Conservation (phyloP, 2,113 vertebrate genomes). For the Galbula dea region DNA sequence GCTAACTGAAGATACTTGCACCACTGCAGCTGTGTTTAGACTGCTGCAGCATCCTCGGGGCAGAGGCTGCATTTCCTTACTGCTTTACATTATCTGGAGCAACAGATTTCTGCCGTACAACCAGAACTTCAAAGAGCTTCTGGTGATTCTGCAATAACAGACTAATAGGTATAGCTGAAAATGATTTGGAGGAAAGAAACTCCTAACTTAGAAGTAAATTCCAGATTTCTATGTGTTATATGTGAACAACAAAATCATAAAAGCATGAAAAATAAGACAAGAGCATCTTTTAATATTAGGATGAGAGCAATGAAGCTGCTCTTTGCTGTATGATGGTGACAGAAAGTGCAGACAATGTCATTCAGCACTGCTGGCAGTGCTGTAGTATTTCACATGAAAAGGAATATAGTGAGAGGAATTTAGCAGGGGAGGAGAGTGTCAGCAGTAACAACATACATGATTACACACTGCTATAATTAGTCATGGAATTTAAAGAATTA, state of each 20-base stretch:
- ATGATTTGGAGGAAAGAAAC: neutral
- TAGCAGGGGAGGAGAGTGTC: neutral
- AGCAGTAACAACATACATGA: neutral
- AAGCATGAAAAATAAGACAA: neutral
- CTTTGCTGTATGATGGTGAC: neutral
- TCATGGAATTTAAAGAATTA: constrained; percentile 18
- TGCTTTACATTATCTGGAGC: neutral
- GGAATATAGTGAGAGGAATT: constrained; percentile 8
- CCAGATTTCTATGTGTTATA: neutral
- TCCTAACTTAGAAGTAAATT: neutral
- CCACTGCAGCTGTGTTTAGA: neutral
- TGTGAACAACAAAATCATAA: neutral
- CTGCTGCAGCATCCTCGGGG: neutral
- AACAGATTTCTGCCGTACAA: neutral
- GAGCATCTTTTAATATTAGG: neutral
- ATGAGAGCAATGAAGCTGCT: neutral
- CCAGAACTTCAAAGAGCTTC: neutral
- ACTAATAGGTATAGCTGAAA: neutral
- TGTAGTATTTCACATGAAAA: neutral
- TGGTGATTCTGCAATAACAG: neutral
- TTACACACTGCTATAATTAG: constrained; percentile 14
- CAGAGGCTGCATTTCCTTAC: neutral
- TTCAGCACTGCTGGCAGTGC: neutral
- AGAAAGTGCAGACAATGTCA: neutral
- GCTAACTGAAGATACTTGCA: neutral